Conservation (phyloP, 2,797 vertebrate genomes). For the Meda fulgida region DNA sequence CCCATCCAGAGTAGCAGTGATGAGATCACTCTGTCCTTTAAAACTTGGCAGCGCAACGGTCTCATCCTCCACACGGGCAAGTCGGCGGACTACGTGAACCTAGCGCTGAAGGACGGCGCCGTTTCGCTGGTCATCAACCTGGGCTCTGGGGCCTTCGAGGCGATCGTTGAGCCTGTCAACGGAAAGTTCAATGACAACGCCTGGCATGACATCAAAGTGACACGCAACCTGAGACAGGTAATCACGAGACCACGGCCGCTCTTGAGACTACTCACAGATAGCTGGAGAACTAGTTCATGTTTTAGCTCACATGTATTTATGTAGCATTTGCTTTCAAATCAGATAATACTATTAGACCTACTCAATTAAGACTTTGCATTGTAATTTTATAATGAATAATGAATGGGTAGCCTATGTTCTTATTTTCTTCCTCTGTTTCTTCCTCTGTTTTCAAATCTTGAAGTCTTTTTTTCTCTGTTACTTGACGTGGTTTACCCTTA, state of each 20-base stretch:
- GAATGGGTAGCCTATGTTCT: not conserved
- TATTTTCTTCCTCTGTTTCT: slow-evolving; percentile 4
- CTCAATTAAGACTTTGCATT: not conserved
- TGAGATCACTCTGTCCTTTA: slow-evolving; percentile 98
- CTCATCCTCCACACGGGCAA: slow-evolving; percentile 98
- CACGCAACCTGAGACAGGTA: slow-evolving; percentile 99
- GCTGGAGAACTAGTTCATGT: not conserved
- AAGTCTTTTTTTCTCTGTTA: slow-evolving; percentile 14
- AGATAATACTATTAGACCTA: not conserved
- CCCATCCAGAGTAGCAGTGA: slow-evolving; percentile 99
- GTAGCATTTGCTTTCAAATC: not conserved
- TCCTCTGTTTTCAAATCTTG: not conserved
- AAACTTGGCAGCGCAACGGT: slow-evolving; percentile 97
- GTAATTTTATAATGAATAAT: not conserved
- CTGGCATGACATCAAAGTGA: slow-evolving; percentile 99
- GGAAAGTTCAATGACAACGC: slow-evolving; percentile 99
- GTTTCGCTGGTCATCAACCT: slow-evolving; percentile 98
- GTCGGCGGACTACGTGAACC: slow-evolving; percentile 97
- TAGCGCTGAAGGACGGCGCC: slow-evolving; percentile 95
- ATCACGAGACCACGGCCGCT: slow-evolving; percentile 69
- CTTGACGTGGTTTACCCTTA: slow-evolving; percentile 8
- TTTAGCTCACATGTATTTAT: not conserved
- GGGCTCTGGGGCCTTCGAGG: slow-evolving; percentile 97
- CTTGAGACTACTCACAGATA: slow-evolving; percentile 15
- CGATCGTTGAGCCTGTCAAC: slow-evolving; percentile 97